Conservation (phyloP, 2,113 vertebrate species). For the Syngnathus floridae region DNA sequence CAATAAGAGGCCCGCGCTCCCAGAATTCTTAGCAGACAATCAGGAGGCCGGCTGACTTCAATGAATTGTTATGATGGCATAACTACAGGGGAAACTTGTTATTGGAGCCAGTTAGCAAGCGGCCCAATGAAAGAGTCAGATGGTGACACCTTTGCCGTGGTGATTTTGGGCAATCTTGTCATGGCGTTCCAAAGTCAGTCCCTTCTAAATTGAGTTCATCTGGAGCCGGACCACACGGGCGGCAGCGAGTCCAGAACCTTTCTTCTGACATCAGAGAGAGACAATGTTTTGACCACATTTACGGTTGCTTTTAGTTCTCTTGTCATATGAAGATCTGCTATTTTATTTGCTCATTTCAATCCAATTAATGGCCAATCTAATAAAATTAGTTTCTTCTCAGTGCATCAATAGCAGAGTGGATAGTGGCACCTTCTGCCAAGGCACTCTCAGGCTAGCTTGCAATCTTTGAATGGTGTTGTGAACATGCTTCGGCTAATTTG, state of each 20-base stretch:
- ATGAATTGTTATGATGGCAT: constrained; percentile 72
- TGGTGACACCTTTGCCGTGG: constrained; percentile 71
- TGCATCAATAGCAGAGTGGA: constrained; percentile 52
- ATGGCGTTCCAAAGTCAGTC: constrained; percentile 69
- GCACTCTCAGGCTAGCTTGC: constrained; percentile 44
- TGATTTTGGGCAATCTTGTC: constrained; percentile 64
- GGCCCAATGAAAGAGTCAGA: constrained; percentile 69
- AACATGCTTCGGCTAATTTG: constrained; percentile 62
- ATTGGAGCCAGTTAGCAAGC: constrained; percentile 68
- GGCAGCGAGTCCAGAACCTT: constrained; percentile 61
- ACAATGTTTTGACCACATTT: constrained; percentile 69
- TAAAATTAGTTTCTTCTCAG: constrained; percentile 49
- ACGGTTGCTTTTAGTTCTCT: constrained; percentile 54
- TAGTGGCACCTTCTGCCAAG: constrained; percentile 40
- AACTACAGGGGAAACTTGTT: constrained; percentile 75
- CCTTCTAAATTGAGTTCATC: constrained; percentile 69
- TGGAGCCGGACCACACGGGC: constrained; percentile 63
- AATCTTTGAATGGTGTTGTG: constrained; percentile 56
- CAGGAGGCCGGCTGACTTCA: constrained; percentile 69
- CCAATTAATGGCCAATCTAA: constrained; percentile 61
- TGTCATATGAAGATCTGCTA: constrained; percentile 56
- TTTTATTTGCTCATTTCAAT: constrained; percentile 62
- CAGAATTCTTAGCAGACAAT: constrained; percentile 73
- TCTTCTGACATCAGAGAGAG: constrained; percentile 65
- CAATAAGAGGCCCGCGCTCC: constrained; percentile 68